phyloP scores from a whole-genome alignment of 2,888 invertebrate genomes.

The Epistrophe eligans region DNA sequence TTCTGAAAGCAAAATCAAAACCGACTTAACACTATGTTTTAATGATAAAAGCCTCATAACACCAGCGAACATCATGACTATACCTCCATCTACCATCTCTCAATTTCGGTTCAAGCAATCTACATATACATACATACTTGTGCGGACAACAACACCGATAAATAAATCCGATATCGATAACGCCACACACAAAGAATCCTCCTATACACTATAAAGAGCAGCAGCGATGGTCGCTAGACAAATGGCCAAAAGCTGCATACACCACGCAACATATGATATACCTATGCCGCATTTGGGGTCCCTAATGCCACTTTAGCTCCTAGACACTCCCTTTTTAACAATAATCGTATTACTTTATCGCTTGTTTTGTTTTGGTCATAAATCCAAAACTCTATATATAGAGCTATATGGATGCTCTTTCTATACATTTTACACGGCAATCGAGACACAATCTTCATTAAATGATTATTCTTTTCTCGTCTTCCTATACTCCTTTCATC shows the following conservation, averaged over 20 bases:
- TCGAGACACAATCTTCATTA: slow-evolving; percentile 54
- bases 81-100: not conserved
- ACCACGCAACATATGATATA: slow-evolving; percentile 15
- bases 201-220: not conserved
- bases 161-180: slow-evolving; percentile 62
- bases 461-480: slow-evolving; percentile 23
- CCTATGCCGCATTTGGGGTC: not conserved
- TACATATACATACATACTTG: not conserved
- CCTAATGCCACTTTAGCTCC: not conserved
- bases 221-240: slow-evolving; percentile 4
- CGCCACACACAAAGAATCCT: slow-evolving; percentile 31
- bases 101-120: slow-evolving; percentile 3
- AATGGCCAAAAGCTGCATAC: slow-evolving; percentile 52
- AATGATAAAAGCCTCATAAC: slow-evolving; percentile 43
- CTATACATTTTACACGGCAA: slow-evolving; percentile 5
- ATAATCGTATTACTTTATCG: slow-evolving; percentile 60
- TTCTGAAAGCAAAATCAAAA: slow-evolving; percentile 42
- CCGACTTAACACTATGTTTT: slow-evolving; percentile 33
- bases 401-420: not conserved
- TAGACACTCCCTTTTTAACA: slow-evolving; percentile 62
- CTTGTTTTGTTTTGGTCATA: slow-evolving; percentile 60
- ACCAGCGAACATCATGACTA: slow-evolving; percentile 14
- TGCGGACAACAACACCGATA: slow-evolving; percentile 35
- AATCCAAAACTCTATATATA: slow-evolving; percentile 51
- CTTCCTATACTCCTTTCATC: not conserved